These are phyloP conservation scores for Fratercula arctica DNA, from an alignment of 2,797 vertebrate genomes.

Conservation along the genomic window DNA sequence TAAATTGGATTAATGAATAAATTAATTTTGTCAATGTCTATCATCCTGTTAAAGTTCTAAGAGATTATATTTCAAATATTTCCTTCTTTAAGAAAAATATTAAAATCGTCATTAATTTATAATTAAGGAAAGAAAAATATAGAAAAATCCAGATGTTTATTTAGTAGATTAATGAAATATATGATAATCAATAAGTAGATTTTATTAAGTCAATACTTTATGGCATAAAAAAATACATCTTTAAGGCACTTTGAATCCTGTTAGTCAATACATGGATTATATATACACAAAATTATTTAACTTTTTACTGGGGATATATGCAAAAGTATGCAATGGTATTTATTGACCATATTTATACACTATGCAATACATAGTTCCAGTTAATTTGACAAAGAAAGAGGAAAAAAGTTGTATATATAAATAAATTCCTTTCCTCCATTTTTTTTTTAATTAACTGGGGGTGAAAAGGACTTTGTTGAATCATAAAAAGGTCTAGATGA, in stretches of 20 bases:
- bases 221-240: background rate
- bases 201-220: background rate
- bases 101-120: background rate
- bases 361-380: background rate
- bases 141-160: background rate
- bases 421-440: background rate
- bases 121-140: background rate
- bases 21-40: background rate
- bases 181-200: background rate
- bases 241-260: background rate
- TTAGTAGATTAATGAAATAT: background rate
- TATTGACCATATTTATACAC: background rate
- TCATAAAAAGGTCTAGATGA: background rate
- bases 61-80: background rate
- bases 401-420: background rate
- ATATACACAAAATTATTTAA: background rate
- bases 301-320: background rate
- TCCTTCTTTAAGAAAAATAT: background rate
- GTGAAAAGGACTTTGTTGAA: background rate
- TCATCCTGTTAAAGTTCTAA: background rate
- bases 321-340: background rate
- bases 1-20: background rate
- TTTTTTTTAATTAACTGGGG: background rate
- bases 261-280: background rate
- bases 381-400: background rate